phyloP scores from a whole-genome alignment of 2,113 vertebrate species.

The Lathamus discolor region DNA sequence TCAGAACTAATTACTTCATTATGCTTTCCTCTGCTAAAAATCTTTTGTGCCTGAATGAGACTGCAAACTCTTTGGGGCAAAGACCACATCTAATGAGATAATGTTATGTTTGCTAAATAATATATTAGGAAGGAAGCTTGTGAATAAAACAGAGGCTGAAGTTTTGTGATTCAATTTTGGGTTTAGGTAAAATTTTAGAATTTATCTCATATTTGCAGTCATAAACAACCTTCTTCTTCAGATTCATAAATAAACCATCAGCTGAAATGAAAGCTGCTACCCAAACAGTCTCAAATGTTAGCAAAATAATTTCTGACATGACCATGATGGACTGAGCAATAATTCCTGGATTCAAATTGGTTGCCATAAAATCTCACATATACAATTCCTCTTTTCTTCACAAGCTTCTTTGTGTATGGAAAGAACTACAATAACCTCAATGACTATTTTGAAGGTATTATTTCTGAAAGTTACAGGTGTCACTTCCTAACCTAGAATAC shows the following conservation, averaged over 20 bases:
- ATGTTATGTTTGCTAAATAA: slow-evolving; percentile 31
- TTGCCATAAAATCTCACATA: not conserved
- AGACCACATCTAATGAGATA: not conserved
- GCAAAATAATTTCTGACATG: slow-evolving; percentile 18
- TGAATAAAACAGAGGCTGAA: slow-evolving; percentile 18
- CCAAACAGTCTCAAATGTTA: not conserved
- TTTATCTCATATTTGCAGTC: not conserved
- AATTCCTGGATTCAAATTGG: not conserved
- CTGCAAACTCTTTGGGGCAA: slow-evolving; percentile 11
- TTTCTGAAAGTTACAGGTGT: not conserved
- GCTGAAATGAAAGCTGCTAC: not conserved
- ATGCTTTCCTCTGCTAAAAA: not conserved
- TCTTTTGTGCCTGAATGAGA: not conserved
- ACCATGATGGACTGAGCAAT: not conserved
- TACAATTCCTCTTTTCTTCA: not conserved
- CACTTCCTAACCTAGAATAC: not conserved
- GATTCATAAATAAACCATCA: slow-evolving; percentile 31
- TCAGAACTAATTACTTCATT: slow-evolving; percentile 30
- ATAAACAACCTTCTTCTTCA: not conserved
- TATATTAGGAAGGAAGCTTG: not conserved
- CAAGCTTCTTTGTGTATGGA: not conserved
- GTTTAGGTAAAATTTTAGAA: not conserved
- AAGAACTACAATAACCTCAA: not conserved
- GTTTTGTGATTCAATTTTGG: not conserved
- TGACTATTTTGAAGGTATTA: not conserved